phyloP scores from a whole-genome alignment of 2,113 vertebrate genomes.

The Neolamprologus sp. region DNA sequence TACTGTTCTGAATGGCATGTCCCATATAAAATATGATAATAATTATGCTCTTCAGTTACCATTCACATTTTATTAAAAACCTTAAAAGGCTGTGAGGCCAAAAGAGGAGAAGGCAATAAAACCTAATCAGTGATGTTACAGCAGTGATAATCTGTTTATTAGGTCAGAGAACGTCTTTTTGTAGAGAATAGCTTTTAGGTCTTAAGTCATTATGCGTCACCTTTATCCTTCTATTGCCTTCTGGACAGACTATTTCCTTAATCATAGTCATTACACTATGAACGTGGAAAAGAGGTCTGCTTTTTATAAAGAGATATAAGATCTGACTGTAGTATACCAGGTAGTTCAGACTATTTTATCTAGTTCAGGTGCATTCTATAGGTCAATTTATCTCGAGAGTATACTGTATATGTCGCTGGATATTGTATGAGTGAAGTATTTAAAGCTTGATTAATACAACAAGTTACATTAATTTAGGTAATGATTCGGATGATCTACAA shows the following conservation, averaged over 20 bases:
- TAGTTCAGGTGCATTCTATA: neutral
- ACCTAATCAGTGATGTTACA: slow-evolving; percentile 1
- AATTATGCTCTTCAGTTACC: neutral
- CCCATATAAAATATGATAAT: slow-evolving; percentile 4
- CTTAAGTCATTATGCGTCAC: slow-evolving; percentile 18
- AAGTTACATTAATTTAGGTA: neutral
- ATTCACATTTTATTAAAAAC: slow-evolving; percentile 6
- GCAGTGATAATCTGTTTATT: slow-evolving; percentile 22
- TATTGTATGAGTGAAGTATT: neutral
- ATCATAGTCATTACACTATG: neutral
- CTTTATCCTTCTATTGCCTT: slow-evolving; percentile 4
- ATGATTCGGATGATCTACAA: neutral
- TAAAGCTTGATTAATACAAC: neutral
- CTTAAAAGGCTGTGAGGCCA: slow-evolving; percentile 2
- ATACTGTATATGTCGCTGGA: neutral
- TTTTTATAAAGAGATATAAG: neutral
- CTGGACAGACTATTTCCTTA: neutral
- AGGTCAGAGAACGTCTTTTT: slow-evolving; percentile 1
- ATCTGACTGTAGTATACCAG: accelerated
- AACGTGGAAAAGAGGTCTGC: neutral
- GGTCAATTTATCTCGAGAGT: neutral
- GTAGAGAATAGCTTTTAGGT: neutral
- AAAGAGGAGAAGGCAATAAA: neutral
- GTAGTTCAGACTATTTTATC: neutral
- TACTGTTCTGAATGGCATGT: neutral